Evolutionary conservation across 2,888 invertebrate genomes (phyloP), one percentile per base, ranked within the genome.

Genomic region (Cynaeus angustus): DNA sequence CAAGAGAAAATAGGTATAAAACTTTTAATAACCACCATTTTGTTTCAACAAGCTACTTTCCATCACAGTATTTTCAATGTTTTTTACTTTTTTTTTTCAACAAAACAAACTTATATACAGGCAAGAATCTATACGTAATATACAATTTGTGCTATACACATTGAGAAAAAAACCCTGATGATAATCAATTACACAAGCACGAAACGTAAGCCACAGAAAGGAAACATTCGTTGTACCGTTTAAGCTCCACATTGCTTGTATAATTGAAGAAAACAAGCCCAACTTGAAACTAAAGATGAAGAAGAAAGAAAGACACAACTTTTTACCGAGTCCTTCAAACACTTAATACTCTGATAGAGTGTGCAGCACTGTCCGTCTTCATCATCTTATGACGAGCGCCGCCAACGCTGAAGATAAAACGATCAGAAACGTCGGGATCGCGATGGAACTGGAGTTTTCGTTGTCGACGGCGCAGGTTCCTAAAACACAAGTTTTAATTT

Each of bases 381-480:
- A 82, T 82, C 82, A 82, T 81, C 82, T 82, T 73, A 80, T 53
- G 74, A 77, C 73, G 46, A 79, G 70, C 66, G 78, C 74, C 8
- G 75, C 76, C 16, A 75, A 53, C 30, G 78, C 14, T 21, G 78
- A 75, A 16, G 78, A 69, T 13, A 79, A 68, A 65, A 80, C 72
- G 58, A 81, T 71, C 26, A 80, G 56, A 21, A 79, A 26, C n/a
- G 78, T 77, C 3, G 81, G 80, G 16, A 81, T 66, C 46, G 79
- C 9, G 28, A 81, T 67, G 30, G 74, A 73, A 45, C 77, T 73
- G n/a, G 79, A 74, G 68, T 70, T 79, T 45, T 70, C 66, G 45
- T 76, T 74, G 41, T 78, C 76, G 13, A 74, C 76, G 12, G 81
- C 79, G 66, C 82, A 82, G 38, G 82, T 80, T 70, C 82, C 82